These are phyloP conservation scores for Sebastes diploproa DNA, from an alignment of 2,797 vertebrate genomes.

Conservation along the genomic window DNA sequence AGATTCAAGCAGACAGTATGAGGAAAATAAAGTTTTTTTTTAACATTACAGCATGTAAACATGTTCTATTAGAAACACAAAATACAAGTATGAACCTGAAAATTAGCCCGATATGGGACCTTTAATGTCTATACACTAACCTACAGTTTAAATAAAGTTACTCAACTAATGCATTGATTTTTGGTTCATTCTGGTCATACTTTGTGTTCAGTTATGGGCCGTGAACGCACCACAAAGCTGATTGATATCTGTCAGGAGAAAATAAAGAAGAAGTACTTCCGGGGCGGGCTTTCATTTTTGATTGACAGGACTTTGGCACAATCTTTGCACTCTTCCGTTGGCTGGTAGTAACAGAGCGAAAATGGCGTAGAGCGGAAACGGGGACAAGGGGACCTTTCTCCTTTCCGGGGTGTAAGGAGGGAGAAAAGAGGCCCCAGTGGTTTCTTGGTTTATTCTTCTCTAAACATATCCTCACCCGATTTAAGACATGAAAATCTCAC, in stretches of 20 bases:
- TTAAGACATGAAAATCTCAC: too few relatives aligned
- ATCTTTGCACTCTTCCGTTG: background rate
- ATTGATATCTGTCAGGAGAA: background rate
- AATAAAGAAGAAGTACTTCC: conserved; percentile 12
- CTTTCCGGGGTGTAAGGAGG: background rate
- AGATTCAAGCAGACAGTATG: too few relatives aligned
- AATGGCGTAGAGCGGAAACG: conserved; percentile 70
- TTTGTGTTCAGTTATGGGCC: too few relatives aligned
- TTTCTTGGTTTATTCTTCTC: background rate
- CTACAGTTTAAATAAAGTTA: background rate
- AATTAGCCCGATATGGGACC: too few relatives aligned
- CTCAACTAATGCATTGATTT: background rate
- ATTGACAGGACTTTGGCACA: conserved; percentile 55
- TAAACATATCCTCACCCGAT: background rate
- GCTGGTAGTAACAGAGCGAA: conserved; percentile 57
- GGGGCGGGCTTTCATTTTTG: conserved; percentile 59
- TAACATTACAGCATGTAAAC: too few relatives aligned
- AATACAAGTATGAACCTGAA: too few relatives aligned
- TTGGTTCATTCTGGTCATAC: rapidly evolving
- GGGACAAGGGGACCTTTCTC: conserved; percentile 55
- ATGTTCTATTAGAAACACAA: too few relatives aligned
- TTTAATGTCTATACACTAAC: background rate
- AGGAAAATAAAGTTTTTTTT: too few relatives aligned
- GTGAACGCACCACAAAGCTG: background rate
- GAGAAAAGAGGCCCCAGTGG: background rate